phyloP scores from a whole-genome alignment of 2,888 invertebrate species.

The Eueremaeus valkanovi region DNA sequence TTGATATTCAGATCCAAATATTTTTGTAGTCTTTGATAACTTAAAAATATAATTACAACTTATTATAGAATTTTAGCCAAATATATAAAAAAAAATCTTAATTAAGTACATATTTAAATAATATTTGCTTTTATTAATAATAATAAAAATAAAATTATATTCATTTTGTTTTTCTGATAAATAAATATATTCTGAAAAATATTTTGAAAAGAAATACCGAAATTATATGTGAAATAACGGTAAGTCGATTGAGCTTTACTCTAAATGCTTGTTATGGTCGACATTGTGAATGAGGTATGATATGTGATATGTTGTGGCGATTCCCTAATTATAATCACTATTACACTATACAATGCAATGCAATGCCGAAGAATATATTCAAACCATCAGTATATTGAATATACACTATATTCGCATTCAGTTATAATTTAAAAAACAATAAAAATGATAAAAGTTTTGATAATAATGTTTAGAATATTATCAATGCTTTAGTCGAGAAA shows the following conservation, averaged over 20 bases:
- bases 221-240: background rate
- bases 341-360: background rate
- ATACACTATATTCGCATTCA: no score
- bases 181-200: background rate
- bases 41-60: no score
- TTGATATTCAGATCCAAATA: no score
- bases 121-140: background rate
- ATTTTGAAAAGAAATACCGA: background rate
- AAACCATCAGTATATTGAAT: no score
- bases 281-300: constrained; percentile 26
- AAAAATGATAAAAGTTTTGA: background rate
- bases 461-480: background rate
- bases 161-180: background rate
- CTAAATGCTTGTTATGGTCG: constrained; percentile 21
- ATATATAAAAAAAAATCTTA: no score
- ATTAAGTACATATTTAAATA: no score
- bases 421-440: background rate
- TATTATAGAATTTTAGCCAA: no score
- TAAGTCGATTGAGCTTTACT: constrained; percentile 23
- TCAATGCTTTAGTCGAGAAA: no score
- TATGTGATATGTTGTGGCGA: constrained; percentile 29
- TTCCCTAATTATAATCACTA: background rate
- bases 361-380: constrained; percentile 10
- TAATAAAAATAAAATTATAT: background rate
- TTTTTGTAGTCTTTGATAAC: no score